Evolutionary conservation across 1,140 invertebrate species (phyloP).

Genomic region (Pteromalus puparum): DNA sequence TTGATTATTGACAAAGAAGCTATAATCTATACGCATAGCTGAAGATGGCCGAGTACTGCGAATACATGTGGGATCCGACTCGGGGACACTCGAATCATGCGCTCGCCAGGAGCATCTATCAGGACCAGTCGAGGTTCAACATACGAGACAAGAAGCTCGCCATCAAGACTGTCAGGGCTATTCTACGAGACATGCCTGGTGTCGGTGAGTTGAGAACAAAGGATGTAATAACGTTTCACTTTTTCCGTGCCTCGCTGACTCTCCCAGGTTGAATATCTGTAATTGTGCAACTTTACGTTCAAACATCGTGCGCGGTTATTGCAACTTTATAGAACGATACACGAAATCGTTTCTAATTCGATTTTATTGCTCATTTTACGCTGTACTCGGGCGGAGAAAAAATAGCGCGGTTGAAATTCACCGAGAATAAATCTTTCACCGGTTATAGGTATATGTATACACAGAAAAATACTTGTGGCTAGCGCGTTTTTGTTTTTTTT

Average conservation of each 20-base stretch:
- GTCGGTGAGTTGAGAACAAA: slow-evolving; percentile 71
- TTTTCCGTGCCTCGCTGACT: neutral
- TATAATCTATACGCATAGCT: neutral
- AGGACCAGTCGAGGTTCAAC: slow-evolving; percentile 65
- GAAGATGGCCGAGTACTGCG: slow-evolving; percentile 72
- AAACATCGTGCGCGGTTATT: too few species aligned
- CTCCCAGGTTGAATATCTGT: too few species aligned
- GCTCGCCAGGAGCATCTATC: slow-evolving; percentile 64
- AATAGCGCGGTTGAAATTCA: too few species aligned
- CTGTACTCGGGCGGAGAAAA: too few species aligned
- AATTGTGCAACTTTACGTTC: too few species aligned
- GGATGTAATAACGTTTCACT: neutral
- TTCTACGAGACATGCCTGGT: slow-evolving; percentile 76
- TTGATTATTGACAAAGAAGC: neutral
- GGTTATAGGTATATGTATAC: too few species aligned
- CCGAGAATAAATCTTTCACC: too few species aligned
- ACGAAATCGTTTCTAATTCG: too few species aligned
- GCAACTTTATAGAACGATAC: too few species aligned
- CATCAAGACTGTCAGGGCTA: slow-evolving; percentile 74
- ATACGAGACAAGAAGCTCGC: slow-evolving; percentile 71
- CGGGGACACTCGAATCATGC: slow-evolving; percentile 59
- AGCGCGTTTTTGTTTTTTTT: too few species aligned
- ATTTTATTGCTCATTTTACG: too few species aligned
- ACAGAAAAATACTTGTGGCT: too few species aligned
- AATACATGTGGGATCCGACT: slow-evolving; percentile 71